phyloP scores from a whole-genome alignment of 2,113 vertebrate species.

The Microtus pennsylvanicus region DNA sequence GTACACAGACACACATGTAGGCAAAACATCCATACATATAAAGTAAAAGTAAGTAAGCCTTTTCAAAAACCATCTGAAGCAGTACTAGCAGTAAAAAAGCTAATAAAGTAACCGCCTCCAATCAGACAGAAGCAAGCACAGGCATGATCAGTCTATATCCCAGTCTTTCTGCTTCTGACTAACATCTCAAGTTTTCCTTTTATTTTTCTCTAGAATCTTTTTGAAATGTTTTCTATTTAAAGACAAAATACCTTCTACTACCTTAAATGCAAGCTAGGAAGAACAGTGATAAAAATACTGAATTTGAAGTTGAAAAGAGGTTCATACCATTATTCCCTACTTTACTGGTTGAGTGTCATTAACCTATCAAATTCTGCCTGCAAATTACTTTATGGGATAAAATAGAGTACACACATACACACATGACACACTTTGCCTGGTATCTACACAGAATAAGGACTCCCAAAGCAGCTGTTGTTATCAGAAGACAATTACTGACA shows the following conservation, averaged over 20 bases:
- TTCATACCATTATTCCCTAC: not conserved
- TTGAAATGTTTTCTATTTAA: constrained; percentile 39
- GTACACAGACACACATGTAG: not conserved
- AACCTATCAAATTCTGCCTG: not conserved
- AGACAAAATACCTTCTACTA: not conserved
- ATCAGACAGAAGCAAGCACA: constrained; percentile 19
- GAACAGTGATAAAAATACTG: not conserved
- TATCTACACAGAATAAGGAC: not conserved
- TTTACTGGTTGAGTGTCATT: not conserved
- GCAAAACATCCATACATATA: not conserved
- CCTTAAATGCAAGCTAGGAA: constrained; percentile 11
- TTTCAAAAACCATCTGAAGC: not conserved
- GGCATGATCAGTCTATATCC: not conserved
- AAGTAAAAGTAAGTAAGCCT: not conserved
- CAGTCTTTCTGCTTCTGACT: not conserved
- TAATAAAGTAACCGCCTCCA: not conserved
- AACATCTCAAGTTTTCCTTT: constrained; percentile 20
- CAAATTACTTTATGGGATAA: not conserved
- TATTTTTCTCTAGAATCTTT: constrained; percentile 35
- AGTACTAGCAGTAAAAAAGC: constrained; percentile 17
- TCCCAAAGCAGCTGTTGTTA: not conserved
- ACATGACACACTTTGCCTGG: not conserved
- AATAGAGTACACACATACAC: not conserved
- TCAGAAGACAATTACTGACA: not conserved
- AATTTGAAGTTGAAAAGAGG: constrained; percentile 21